A percentile compares a stretch with the other conserved stretches of the same genome.
phyloP scores from a whole-genome alignment of 2,888 invertebrate genomes.

The Clistopyga incitator region DNA sequence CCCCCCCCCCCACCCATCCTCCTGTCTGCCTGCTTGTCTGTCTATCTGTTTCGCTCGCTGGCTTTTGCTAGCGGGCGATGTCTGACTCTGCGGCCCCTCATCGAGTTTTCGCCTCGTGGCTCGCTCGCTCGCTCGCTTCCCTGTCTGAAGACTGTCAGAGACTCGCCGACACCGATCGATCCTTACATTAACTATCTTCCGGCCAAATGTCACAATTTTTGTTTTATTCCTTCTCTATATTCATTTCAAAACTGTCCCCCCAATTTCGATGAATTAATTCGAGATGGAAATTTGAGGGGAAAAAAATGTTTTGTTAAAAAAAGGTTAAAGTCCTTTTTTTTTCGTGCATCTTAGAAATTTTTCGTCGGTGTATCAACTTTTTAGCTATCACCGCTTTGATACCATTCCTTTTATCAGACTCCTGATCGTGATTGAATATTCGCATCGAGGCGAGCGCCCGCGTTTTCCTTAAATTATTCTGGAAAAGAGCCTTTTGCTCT shows the following conservation, averaged over 20 bases:
- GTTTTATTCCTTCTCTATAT: slow-evolving; percentile 7
- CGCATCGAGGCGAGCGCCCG: not conserved
- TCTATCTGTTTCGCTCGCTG: slow-evolving; percentile 65
- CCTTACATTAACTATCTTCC: slow-evolving; percentile 62
- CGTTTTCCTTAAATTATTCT: not conserved
- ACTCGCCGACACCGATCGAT: slow-evolving; percentile 55
- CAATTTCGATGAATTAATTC: no score
- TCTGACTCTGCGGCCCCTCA: slow-evolving; percentile 15
- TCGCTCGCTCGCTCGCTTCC: no score
- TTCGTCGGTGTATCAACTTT: no score
- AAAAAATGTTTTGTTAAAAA: no score
- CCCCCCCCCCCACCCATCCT: no score
- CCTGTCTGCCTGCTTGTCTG: slow-evolving; percentile 62
- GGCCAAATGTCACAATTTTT: slow-evolving; percentile 54
- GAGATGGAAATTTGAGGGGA: no score
- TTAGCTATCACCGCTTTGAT: not conserved
- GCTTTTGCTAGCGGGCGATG: slow-evolving; percentile 48
- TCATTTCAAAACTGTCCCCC: not conserved
- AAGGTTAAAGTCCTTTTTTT: no score
- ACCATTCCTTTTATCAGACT: not conserved
- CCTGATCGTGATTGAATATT: not conserved
- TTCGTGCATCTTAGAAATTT: no score
- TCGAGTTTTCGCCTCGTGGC: slow-evolving; percentile 8
- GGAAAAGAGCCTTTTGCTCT: not conserved
- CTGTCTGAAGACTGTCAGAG: slow-evolving; percentile 55